Evolutionary conservation across 64 coral and sea anemone species (phyloP).

Genomic region (Pachyseris speciosa): DNA sequence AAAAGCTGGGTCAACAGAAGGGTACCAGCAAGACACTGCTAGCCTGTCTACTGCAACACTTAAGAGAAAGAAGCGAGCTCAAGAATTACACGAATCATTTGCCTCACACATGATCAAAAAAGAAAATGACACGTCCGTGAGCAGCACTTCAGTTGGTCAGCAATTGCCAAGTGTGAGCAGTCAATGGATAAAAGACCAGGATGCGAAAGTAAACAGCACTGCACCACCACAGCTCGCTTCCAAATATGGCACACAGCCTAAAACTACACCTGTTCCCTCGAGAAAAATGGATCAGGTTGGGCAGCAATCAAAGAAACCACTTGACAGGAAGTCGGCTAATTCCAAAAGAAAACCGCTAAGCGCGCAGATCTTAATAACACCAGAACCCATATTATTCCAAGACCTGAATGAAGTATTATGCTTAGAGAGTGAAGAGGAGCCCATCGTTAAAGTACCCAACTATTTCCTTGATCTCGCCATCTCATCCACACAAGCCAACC

Average conservation of each 20-base stretch:
- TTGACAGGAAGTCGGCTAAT: background rate
- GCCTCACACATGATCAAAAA: background rate
- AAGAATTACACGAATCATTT: background rate
- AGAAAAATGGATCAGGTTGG: background rate
- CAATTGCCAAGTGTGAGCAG: background rate
- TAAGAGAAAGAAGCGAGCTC: background rate
- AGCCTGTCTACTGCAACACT: background rate
- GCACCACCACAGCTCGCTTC: too few relatives aligned
- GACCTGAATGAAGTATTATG: background rate
- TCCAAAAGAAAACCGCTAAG: background rate
- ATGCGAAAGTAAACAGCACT: too few relatives aligned
- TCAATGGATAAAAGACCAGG: too few relatives aligned
- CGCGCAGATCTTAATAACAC: background rate
- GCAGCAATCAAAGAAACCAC: background rate
- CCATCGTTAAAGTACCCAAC: constrained; percentile 9
- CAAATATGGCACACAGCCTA: background rate
- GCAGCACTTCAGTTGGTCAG: background rate
- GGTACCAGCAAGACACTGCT: background rate
- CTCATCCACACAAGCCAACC: background rate
- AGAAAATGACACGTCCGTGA: background rate
- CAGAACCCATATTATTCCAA: background rate
- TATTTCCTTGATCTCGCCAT: background rate
- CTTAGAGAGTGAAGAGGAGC: background rate
- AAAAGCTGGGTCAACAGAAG: background rate
- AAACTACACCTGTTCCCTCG: background rate